Evolutionary conservation across 2,797 vertebrate species (phyloP), one percentile per base, ranked within the genome.

Genomic region (Phataginus tricuspis): DNA sequence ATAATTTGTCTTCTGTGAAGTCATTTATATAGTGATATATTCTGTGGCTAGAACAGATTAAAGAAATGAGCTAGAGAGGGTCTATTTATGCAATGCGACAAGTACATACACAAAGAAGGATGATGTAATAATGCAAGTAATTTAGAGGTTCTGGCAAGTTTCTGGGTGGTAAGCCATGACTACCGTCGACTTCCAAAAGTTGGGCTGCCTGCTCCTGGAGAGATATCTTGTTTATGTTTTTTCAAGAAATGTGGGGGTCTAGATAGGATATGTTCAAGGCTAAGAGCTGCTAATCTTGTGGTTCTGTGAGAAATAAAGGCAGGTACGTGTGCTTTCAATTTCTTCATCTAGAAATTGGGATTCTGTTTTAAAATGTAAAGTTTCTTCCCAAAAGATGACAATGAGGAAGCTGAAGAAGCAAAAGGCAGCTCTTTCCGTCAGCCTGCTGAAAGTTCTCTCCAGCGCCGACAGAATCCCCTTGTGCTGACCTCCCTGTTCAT

Each of bases 1-100:
- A 95, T 89, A 86, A 92, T 97, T 49, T 91, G 94, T 93, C 95
- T 96, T 86, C 77, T 74, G 69, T 90, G 94, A 93, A 88, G 95
- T 97, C 91, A 63, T 96, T 74, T 25, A 91, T 69, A 79, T 16
- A 45, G 96, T 90, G 96, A 95, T 97, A 87, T 34, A 96, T 77
- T 57, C 86, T 83, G 77, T 7, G 94, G 80, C 92, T 21, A 88
- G 94, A 91, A 93, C 84, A 90, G 93, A 97, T 93, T 86, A 96
- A 96, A 97, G 91, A 88, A 84, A 71, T 2, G 1, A 77, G 77
- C 84, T 16, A 5, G 8, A 51, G 45, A 90, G 84, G 83, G 84
- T 90, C 2, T 96, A 68, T 96, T 96, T 97, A 95, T 94, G 90
- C 88, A 87, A 64, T 10, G 87, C 42, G 86, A 96, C 94, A 93